Percentiles rank a stretch among this genome's conserved stretches.
These are phyloP conservation scores for Dione juno DNA, from an alignment of 2,888 invertebrate species.

Conservation along the genomic window DNA sequence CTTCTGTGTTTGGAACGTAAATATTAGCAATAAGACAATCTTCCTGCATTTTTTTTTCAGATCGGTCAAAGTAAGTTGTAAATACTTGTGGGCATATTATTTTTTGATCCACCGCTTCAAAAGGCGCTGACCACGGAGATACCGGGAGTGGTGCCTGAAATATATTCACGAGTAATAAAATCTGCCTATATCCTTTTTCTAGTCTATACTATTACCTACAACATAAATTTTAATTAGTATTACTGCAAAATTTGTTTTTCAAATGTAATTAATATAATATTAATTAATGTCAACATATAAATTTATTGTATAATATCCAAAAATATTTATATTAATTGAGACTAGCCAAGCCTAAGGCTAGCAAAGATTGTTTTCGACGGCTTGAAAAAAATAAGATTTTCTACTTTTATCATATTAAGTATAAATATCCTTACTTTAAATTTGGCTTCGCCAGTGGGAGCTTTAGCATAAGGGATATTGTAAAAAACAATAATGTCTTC, in stretches of 20 bases:
- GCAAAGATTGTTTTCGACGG: too few relatives aligned
- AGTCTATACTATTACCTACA: too few relatives aligned
- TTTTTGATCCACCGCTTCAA: conserved; percentile 49
- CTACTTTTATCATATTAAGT: too few relatives aligned
- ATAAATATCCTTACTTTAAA: conserved; percentile 62
- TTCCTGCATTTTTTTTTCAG: conserved; percentile 44
- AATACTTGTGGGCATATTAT: conserved; percentile 48
- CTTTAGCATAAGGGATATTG: conserved; percentile 64
- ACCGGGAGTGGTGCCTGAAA: conserved; percentile 58
- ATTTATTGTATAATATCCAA: too few relatives aligned
- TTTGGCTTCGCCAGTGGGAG: conserved; percentile 56
- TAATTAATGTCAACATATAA: too few relatives aligned
- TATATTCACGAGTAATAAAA: not conserved
- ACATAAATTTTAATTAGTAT: too few relatives aligned
- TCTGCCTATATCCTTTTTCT: too few relatives aligned
- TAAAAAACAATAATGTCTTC: conserved; percentile 55
- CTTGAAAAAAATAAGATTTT: too few relatives aligned
- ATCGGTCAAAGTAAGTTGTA: conserved; percentile 24
- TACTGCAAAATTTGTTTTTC: too few relatives aligned
- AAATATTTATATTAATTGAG: too few relatives aligned
- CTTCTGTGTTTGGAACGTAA: conserved; percentile 51
- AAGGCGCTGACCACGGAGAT: conserved; percentile 49
- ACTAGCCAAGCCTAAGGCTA: too few relatives aligned
- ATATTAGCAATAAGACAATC: conserved; percentile 54
- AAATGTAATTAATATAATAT: too few relatives aligned